Evolutionary conservation across 2,888 invertebrate species (phyloP).

Genomic region (Lasioglossum malachurum): DNA sequence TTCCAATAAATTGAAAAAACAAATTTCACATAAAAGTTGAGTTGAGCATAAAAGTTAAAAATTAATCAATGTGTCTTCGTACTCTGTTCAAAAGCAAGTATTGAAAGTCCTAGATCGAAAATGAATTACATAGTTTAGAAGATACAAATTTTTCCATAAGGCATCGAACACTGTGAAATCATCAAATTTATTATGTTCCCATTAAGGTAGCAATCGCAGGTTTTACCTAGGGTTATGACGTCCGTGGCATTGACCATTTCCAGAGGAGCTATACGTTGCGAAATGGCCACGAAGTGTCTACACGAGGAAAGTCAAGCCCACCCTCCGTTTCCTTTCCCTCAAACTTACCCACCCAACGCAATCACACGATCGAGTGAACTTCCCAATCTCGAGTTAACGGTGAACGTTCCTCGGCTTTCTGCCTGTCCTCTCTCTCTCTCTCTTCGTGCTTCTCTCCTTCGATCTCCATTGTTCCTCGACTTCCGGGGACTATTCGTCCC

Average conservation of each 20-base stretch:
- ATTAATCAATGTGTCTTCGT: too few species aligned
- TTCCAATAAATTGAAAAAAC: too few species aligned
- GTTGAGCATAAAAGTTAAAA: too few species aligned
- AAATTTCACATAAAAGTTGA: too few species aligned
- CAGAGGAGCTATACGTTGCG: neutral
- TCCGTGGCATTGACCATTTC: constrained; percentile 4
- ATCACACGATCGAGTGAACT: constrained; percentile 81
- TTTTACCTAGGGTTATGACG: neutral
- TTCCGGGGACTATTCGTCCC: constrained; percentile 20
- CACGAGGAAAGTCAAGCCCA: constrained; percentile 45
- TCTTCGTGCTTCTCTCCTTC: neutral
- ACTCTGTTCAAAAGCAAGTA: too few species aligned
- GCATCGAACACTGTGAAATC: too few species aligned
- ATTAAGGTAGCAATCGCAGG: neutral
- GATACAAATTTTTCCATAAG: too few species aligned
- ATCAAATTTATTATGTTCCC: too few species aligned
- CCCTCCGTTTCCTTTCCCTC: constrained; percentile 61
- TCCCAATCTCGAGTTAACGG: constrained; percentile 80
- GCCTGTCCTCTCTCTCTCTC: constrained; percentile 35
- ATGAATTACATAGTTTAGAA: too few species aligned
- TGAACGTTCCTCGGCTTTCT: constrained; percentile 71
- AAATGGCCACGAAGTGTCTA: constrained; percentile 29
- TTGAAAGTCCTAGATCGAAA: too few species aligned
- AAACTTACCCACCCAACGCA: constrained; percentile 72
- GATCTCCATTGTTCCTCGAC: constrained; percentile 29